phyloP scores from a whole-genome alignment of 2,113 vertebrate genomes.

The Cepphus grylle region DNA sequence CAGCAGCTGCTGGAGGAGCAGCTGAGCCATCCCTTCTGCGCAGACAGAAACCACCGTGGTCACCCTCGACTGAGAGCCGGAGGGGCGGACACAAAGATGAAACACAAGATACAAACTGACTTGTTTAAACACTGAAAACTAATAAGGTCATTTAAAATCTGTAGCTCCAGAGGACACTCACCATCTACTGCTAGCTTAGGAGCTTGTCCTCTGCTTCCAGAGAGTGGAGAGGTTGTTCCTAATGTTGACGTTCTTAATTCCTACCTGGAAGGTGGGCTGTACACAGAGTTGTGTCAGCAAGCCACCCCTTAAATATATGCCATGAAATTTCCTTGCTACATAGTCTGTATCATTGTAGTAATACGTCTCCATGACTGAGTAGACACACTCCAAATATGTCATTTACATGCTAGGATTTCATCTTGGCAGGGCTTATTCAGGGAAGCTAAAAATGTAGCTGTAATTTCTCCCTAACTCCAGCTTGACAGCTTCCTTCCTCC shows the following conservation, averaged over 20 bases:
- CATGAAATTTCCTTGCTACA: background rate
- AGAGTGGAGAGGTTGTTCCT: background rate
- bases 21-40: conserved; percentile 52
- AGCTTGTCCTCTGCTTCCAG: background rate
- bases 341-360: background rate
- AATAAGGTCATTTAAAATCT: background rate
- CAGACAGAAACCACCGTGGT: background rate
- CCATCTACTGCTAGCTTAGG: background rate
- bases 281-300: background rate
- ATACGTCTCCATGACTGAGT: background rate
- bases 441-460: conserved; percentile 1
- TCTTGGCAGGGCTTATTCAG: background rate
- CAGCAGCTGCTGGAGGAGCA: conserved; percentile 55
- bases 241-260: background rate
- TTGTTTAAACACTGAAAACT: background rate
- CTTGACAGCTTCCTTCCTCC: background rate
- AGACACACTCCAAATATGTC: background rate
- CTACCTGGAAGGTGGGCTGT: background rate
- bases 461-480: background rate
- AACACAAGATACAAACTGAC: background rate
- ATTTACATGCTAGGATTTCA: background rate
- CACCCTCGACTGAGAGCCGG: background rate
- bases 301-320: background rate
- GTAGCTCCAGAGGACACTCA: background rate
- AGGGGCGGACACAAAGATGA: background rate